Conservation (phyloP, 1,140 invertebrate species). For the Aphelenchoides besseyi region DNA sequence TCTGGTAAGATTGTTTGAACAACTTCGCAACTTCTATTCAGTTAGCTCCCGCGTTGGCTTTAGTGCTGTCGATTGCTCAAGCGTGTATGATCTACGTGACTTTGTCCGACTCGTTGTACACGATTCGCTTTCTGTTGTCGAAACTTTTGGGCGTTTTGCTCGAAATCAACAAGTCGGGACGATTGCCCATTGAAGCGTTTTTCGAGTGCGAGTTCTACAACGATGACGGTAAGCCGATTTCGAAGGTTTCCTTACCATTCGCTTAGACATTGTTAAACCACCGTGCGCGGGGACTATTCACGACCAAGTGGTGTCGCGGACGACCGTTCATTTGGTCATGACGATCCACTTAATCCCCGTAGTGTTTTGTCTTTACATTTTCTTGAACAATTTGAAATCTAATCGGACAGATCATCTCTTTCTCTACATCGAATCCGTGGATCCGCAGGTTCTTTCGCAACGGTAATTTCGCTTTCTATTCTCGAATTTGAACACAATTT, state of each 20-base stretch:
- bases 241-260: background rate
- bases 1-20: conserved; percentile 36
- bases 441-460: conserved; percentile 21
- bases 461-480: background rate
- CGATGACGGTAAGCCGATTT: conserved; percentile 37
- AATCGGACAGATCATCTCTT: conserved; percentile 49
- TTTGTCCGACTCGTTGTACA: conserved; percentile 51
- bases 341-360: conserved; percentile 49
- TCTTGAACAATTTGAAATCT: conserved; percentile 46
- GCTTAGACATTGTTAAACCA: conserved; percentile 34
- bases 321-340: conserved; percentile 45
- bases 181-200: conserved; percentile 50
- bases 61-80: conserved; percentile 46
- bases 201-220: conserved; percentile 58
- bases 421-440: conserved; percentile 52
- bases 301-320: conserved; percentile 51
- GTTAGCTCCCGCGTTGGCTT: conserved; percentile 47
- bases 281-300: conserved; percentile 54
- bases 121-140: conserved; percentile 51
- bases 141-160: conserved; percentile 41
- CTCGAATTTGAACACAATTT: conserved; percentile 21
- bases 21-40: conserved; percentile 16
- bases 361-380: conserved; percentile 46
- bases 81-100: conserved; percentile 50
- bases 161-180: conserved; percentile 43